Evolutionary conservation across 64 coral and sea anemone species (phyloP).

Genomic region (Trachythela sp.): DNA sequence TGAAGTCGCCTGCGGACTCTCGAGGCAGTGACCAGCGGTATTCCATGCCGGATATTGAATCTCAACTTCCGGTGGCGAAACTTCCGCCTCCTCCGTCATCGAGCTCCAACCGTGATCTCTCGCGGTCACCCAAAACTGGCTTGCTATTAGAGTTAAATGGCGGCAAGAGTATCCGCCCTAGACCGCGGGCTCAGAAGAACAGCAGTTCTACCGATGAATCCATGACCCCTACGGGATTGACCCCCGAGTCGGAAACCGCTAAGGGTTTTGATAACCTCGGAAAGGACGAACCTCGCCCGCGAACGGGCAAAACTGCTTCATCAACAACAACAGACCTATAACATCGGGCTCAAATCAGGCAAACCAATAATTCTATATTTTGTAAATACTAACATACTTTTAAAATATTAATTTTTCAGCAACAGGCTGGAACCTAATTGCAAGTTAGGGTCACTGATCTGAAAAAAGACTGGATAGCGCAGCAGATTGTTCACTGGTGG

Average conservation of each 20-base stretch:
- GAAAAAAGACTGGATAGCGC: no score
- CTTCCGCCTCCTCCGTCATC: neutral
- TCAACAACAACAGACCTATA: slow-evolving; percentile 9
- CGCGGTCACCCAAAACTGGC: neutral
- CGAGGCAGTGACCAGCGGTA: neutral
- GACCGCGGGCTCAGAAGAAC: slow-evolving; percentile 13
- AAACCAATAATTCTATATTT: neutral
- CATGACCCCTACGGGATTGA: neutral
- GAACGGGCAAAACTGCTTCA: neutral
- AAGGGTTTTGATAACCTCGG: slow-evolving; percentile 7
- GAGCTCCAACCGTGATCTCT: neutral
- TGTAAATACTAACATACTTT: slow-evolving; percentile 22
- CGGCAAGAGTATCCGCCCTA: neutral
- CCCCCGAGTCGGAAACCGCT: neutral
- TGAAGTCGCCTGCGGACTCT: neutral
- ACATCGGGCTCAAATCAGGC: neutral
- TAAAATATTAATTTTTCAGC: slow-evolving; percentile 12
- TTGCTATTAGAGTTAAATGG: slow-evolving; percentile 2
- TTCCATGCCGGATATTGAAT: slow-evolving; percentile 7
- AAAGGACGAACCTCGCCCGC: neutral
- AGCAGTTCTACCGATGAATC: neutral
- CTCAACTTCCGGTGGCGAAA: neutral
- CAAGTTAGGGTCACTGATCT: neutral
- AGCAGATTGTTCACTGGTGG: no score
- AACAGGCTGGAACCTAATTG: neutral